Percentiles rank a stretch among this genome's conserved stretches.
phyloP scores from a whole-genome alignment of 2,888 invertebrate species.

The Lepidochitona cinerea region DNA sequence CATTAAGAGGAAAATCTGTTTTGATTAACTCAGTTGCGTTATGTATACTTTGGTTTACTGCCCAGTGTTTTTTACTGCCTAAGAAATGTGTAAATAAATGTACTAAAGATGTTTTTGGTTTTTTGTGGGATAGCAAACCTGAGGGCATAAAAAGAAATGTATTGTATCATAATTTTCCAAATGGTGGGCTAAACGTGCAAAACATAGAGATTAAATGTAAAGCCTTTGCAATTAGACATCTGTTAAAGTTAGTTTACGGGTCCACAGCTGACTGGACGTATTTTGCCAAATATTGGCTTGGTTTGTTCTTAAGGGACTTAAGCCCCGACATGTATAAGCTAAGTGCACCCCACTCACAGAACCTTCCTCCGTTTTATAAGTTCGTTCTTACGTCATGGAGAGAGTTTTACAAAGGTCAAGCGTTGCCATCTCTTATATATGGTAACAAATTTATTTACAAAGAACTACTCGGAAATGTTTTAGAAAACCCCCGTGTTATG shows the following conservation, averaged over 20 bases:
- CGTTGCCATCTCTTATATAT: neutral
- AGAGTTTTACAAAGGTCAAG: neutral
- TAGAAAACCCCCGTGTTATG: neutral
- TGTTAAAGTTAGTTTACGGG: constrained; percentile 1
- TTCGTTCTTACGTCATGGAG: neutral
- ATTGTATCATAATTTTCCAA: neutral
- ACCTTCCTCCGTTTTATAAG: neutral
- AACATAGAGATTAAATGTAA: neutral
- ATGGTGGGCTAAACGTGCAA: neutral
- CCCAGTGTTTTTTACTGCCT: neutral
- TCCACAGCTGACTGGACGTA: neutral
- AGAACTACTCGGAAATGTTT: neutral
- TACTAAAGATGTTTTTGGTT: neutral
- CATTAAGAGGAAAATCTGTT: neutral
- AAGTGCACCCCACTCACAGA: neutral
- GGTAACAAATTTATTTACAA: neutral
- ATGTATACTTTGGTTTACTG: neutral
- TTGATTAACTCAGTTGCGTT: neutral
- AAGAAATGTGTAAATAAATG: neutral
- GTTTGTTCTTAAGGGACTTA: neutral
- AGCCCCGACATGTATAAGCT: neutral
- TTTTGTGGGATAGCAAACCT: neutral
- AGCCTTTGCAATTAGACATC: neutral
- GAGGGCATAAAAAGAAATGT: neutral
- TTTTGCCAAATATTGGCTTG: constrained; percentile 3